phyloP scores from a whole-genome alignment of 2,888 invertebrate genomes.

The Reticulitermes lucifugus region DNA sequence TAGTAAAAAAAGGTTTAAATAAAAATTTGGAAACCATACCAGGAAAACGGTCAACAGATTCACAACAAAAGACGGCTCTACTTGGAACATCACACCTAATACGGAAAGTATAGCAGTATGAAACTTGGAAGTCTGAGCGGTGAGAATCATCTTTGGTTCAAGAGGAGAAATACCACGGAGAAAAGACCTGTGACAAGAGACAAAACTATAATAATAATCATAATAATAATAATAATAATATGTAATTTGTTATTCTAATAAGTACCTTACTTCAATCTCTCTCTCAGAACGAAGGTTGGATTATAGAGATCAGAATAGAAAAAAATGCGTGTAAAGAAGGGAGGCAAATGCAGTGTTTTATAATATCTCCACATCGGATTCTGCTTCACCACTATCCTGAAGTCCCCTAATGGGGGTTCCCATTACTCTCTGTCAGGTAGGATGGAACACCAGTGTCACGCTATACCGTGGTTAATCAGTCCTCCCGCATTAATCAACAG shows the following conservation, averaged over 20 bases:
- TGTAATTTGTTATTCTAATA: neutral
- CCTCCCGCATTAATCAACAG: slow-evolving; percentile 42
- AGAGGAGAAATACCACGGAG: too few species aligned
- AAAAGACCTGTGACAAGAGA: too few species aligned
- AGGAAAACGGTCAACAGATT: too few species aligned
- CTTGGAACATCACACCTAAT: too few species aligned
- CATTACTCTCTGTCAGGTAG: slow-evolving; percentile 43
- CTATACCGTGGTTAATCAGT: slow-evolving; percentile 43
- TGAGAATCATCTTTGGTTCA: too few species aligned
- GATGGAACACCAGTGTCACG: slow-evolving; percentile 43
- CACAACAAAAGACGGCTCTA: too few species aligned
- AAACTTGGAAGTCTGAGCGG: too few species aligned
- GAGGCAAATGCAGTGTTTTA: slow-evolving; percentile 3
- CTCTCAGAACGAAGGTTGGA: neutral
- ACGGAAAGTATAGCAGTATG: too few species aligned
- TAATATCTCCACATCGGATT: slow-evolving; percentile 23
- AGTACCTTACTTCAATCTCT: neutral
- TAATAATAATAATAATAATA: neutral
- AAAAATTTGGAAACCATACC: too few species aligned
- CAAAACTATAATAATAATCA: too few species aligned
- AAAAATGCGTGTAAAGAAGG: neutral
- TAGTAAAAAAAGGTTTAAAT: too few species aligned
- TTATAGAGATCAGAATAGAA: neutral
- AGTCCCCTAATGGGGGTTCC: slow-evolving; percentile 31
- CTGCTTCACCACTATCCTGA: slow-evolving; percentile 29